Evolutionary conservation across 1,140 invertebrate genomes (phyloP), one percentile per base, ranked within the genome.

Genomic region (Tetragonula clypearis): DNA sequence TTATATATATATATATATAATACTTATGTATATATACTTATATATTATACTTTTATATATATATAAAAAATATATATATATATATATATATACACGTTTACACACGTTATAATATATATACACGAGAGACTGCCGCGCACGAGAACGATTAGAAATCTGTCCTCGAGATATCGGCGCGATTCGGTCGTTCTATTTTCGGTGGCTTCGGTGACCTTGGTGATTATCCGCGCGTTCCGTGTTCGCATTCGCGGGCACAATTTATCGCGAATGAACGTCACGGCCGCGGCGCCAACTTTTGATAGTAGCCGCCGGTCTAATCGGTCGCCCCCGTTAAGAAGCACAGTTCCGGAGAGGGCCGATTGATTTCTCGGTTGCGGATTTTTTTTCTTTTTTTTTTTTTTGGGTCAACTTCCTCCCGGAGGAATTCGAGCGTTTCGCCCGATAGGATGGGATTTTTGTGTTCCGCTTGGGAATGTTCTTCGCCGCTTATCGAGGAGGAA

Each of bases 181-280:
- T 88, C 79, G 41, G 76, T 86, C 87, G 87, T 26, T 79, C 87
- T 85, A 86, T 88, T 86, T 88, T 88, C 79, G 69, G 0, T 69
- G 53, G 62, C 15, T 17, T 69, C 30, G 73, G 19, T 76, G 78
- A 79, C 87, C 87, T 82, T 79, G 78, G 55, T 30, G 30, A 82
- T 71, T 69, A 53, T 84, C 73, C 26, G 19, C 49, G 60, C 11
- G 15, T 85, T 86, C 60, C 60, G 65, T 9, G 26, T 66, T 66
- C 56, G 58, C 79, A 55, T 30, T 56, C 68, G 55, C 26, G 35
- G 65, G 30, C 69, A n/a, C 56, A 68, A 86, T 68, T n/a, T 66
- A 71, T 84, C 87, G 56, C 72, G 74, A 56, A 56, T 71, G 62
- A 49, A 15, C 60, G 35, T n/a, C 26, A 17, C 30, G 65, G 8